Percentiles rank a stretch among this genome's conserved stretches.
Evolutionary conservation across 2,113 vertebrate genomes (phyloP).

Genomic region (Erpornis zantholeuca): DNA sequence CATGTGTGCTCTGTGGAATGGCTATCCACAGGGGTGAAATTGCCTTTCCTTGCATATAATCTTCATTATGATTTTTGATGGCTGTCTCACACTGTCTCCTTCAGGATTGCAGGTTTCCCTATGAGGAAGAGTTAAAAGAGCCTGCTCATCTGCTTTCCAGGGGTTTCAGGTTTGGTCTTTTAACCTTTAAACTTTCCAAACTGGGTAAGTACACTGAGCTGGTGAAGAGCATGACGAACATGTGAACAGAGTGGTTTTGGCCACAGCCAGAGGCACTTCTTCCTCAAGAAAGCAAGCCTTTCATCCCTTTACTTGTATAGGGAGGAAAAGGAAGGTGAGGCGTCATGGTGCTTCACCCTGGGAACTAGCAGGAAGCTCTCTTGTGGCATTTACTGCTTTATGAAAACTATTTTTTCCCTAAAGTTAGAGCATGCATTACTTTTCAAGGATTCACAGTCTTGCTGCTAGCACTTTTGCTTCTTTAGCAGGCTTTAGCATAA

Average conservation of each 20-base stretch:
- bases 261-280: background rate
- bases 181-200: background rate
- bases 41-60: background rate
- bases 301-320: background rate
- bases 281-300: conserved; percentile 9
- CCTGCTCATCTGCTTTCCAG: background rate
- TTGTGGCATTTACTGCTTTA: background rate
- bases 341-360: accelerated
- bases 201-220: background rate
- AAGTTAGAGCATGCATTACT: background rate
- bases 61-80: background rate
- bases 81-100: background rate
- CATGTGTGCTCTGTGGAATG: background rate
- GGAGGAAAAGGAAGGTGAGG: conserved; percentile 1
- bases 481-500: background rate
- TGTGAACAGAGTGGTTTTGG: conserved; percentile 9
- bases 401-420: background rate
- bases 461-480: background rate
- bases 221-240: background rate
- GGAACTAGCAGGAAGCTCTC: background rate
- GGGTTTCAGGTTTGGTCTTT: background rate
- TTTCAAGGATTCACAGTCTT: background rate
- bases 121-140: background rate
- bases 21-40: background rate
- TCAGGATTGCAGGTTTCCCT: background rate